Conservation (phyloP, 92 coral and sea anemone species). For the Porites rus region DNA sequence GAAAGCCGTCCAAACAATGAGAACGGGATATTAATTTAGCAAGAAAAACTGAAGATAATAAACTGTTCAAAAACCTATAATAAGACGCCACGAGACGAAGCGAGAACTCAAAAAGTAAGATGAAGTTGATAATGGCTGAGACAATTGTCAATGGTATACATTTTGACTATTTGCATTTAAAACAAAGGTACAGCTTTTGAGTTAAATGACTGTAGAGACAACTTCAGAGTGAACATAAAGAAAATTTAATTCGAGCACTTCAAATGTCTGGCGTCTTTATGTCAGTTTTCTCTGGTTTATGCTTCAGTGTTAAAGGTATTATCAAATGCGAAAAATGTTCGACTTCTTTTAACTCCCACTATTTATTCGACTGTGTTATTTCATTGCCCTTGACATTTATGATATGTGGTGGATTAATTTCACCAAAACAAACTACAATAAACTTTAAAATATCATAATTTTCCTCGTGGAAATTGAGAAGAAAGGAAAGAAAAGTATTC, state of each 20-base stretch:
- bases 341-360: too few relatives aligned
- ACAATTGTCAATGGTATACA: neutral
- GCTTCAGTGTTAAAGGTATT: too few relatives aligned
- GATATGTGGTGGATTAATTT: too few relatives aligned
- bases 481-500: neutral
- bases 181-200: neutral
- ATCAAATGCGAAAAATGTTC: too few relatives aligned
- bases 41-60: neutral
- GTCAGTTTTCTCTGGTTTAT: too few relatives aligned
- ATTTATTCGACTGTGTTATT: too few relatives aligned
- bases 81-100: neutral
- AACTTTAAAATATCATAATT: neutral
- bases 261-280: neutral
- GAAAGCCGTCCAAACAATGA: constrained; percentile 14
- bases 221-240: neutral
- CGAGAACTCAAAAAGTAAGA: neutral
- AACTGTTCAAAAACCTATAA: neutral
- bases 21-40: neutral
- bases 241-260: neutral
- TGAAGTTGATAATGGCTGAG: too few relatives aligned
- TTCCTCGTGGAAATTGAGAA: neutral
- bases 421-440: too few relatives aligned
- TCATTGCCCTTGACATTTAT: too few relatives aligned
- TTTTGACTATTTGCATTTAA: neutral
- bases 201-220: too few relatives aligned